Conservation (phyloP, 1,140 invertebrate species). For the Gyrodactylus salaris region DNA sequence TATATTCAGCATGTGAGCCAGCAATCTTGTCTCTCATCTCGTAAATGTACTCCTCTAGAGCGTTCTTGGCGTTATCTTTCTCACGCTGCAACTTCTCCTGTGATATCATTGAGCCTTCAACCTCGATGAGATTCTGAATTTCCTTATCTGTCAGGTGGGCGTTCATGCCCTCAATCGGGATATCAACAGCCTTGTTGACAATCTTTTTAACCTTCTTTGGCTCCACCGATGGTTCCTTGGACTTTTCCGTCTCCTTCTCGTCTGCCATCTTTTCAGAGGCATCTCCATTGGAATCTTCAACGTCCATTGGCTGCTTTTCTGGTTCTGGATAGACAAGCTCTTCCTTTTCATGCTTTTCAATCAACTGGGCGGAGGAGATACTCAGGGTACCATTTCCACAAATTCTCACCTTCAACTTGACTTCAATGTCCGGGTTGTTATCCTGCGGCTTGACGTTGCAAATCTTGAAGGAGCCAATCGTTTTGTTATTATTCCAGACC, state of each 20-base stretch:
- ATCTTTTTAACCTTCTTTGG: slow-evolving; percentile 10
- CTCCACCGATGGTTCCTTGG: slow-evolving; percentile 6
- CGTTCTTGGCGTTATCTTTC: slow-evolving; percentile 63
- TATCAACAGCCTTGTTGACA: slow-evolving; percentile 7
- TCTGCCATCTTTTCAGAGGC: slow-evolving; percentile 18
- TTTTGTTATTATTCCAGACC: slow-evolving; percentile 4
- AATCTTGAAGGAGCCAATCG: slow-evolving; percentile 35
- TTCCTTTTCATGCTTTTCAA: slow-evolving; percentile 31
- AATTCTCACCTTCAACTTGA: slow-evolving; percentile 69
- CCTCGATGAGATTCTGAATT: slow-evolving; percentile 1
- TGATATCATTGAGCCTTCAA: slow-evolving; percentile 42
- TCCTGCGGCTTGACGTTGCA: slow-evolving; percentile 42
- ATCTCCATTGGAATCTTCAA: slow-evolving; percentile 10
- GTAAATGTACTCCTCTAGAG: slow-evolving; percentile 88
- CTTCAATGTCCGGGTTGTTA: slow-evolving; percentile 53
- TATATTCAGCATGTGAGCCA: slow-evolving; percentile 37
- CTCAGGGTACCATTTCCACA: slow-evolving; percentile 64
- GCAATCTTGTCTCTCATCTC: slow-evolving; percentile 50
- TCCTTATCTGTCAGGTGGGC: slow-evolving; percentile 15
- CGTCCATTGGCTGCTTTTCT: not conserved
- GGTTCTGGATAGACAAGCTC: no score
- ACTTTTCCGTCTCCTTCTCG: slow-evolving; percentile 21
- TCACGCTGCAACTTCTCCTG: slow-evolving; percentile 68
- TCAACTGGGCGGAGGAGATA: slow-evolving; percentile 42
- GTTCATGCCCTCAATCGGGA: slow-evolving; percentile 11